Evolutionary conservation across 2,113 vertebrate genomes (phyloP), one percentile per base, ranked within the genome.

Genomic region (Ceratotherium simum): DNA sequence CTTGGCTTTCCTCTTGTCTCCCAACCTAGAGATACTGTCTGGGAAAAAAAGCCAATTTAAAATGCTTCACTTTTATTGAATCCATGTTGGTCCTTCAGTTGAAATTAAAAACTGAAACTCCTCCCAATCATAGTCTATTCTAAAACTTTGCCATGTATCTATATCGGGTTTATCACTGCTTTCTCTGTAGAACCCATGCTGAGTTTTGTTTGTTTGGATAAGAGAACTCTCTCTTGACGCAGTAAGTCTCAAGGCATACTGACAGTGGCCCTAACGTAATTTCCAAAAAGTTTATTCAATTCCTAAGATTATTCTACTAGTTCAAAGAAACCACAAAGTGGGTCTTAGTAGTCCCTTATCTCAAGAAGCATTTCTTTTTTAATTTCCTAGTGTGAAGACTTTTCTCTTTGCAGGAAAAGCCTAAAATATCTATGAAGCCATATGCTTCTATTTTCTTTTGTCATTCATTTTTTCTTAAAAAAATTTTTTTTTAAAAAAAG

Each of bases 11-110:
- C 33, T 78, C 36, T 86, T 80, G 70, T 64, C 58, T 92, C 76
- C 42, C 42, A 80, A 54, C 31, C 48, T 79, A 25, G 31, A 90
- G n/a, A 46, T 87, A 92, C 9, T 51, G 1, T 88, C 39, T 13
- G 51, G n/a, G 9, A 27, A 25, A 58, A 39, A 48, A 78, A 80
- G 48, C 14, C 16, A 90, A 39, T 87, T 90, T 90, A 58, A 90
- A 91, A 81, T 95, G n/a, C 46, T 95, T 90, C 48, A 62, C 65
- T 96, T 75, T 72, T 83, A 88, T 83, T 76, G 27, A 93, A 75
- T 89, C 36, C 21, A 93, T 54, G 18, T 75, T 97, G 29, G 46
- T 64, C 58, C 51, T 87, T 80, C 39, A 86, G 58, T 46, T 60
- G 60, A 95, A 92, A 81, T 95, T 73, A 10, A 29, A 84, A 80